Percentiles rank a stretch among this genome's conserved stretches.
Evolutionary conservation across 1,140 invertebrate genomes (phyloP).

Genomic region (Drosophila prosaltans): DNA sequence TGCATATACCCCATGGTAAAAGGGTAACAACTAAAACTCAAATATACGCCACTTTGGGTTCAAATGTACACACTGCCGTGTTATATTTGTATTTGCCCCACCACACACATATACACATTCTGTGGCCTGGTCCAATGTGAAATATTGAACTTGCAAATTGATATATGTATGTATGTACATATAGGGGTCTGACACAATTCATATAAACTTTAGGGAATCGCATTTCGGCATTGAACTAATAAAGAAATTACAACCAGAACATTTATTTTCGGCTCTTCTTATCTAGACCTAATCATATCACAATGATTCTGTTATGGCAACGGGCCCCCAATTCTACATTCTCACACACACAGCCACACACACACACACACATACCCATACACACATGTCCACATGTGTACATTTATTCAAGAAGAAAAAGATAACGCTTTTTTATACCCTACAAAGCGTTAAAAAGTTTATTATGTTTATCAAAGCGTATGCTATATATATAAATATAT

Average conservation of each 20-base stretch:
- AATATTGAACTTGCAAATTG: slow-evolving; percentile 7
- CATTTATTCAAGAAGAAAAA: too few relatives aligned
- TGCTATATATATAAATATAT: too few relatives aligned
- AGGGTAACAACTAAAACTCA: not conserved
- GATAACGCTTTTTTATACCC: too few relatives aligned
- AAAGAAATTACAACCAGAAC: not conserved
- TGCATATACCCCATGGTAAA: not conserved
- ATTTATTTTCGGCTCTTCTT: not conserved
- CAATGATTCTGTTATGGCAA: slow-evolving; percentile 1
- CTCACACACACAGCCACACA: not conserved
- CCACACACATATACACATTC: not conserved
- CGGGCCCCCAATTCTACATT: not conserved
- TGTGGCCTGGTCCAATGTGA: not conserved
- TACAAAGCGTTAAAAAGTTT: too few relatives aligned
- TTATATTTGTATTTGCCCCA: not conserved
- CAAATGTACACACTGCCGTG: not conserved
- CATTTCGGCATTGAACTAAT: not conserved
- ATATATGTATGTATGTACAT: not conserved
- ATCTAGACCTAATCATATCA: slow-evolving; percentile 2
- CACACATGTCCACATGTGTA: too few relatives aligned
- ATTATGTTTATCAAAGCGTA: too few relatives aligned
- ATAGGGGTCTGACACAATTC: not conserved
- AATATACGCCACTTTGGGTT: not conserved
- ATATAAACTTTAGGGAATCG: not conserved
- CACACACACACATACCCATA: not conserved